Evolutionary conservation across 2,888 invertebrate genomes (phyloP).

Genomic region (Lochmaea capreae): DNA sequence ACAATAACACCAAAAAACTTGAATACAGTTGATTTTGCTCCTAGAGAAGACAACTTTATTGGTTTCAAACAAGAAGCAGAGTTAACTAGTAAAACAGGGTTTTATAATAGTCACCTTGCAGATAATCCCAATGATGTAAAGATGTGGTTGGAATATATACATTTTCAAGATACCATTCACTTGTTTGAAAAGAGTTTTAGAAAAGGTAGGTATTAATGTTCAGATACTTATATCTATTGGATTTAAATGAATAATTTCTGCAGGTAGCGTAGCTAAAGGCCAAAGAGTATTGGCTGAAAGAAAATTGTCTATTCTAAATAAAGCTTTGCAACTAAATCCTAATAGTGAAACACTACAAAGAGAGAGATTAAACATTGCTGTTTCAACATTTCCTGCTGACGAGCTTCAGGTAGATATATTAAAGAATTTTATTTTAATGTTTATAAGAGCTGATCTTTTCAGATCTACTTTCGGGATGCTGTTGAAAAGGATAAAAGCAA

Average conservation of each 20-base stretch:
- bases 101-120: slow-evolving; percentile 68
- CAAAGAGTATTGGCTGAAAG: slow-evolving; percentile 67
- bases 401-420: slow-evolving; percentile 64
- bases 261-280: slow-evolving; percentile 62
- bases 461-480: slow-evolving; percentile 64
- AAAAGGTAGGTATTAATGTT: slow-evolving; percentile 52
- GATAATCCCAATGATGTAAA: slow-evolving; percentile 68
- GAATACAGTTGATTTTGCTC: slow-evolving; percentile 42
- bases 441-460: slow-evolving; percentile 5
- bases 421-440: not conserved
- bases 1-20: slow-evolving; percentile 54
- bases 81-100: slow-evolving; percentile 66
- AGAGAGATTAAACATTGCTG: slow-evolving; percentile 66
- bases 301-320: slow-evolving; percentile 73
- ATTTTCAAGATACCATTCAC: slow-evolving; percentile 69
- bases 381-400: slow-evolving; percentile 71
- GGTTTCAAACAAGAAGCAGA: slow-evolving; percentile 66
- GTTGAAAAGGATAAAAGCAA: slow-evolving; percentile 67
- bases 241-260: slow-evolving; percentile 14
- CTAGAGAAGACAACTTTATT: slow-evolving; percentile 52
- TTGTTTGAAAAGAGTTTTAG: slow-evolving; percentile 65
- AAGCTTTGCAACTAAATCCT: slow-evolving; percentile 71
- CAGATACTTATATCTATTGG: not conserved
- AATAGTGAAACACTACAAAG: slow-evolving; percentile 68
- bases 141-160: slow-evolving; percentile 72